Conservation (phyloP, 2,113 vertebrate species). For the Oxyura jamaicensis region DNA sequence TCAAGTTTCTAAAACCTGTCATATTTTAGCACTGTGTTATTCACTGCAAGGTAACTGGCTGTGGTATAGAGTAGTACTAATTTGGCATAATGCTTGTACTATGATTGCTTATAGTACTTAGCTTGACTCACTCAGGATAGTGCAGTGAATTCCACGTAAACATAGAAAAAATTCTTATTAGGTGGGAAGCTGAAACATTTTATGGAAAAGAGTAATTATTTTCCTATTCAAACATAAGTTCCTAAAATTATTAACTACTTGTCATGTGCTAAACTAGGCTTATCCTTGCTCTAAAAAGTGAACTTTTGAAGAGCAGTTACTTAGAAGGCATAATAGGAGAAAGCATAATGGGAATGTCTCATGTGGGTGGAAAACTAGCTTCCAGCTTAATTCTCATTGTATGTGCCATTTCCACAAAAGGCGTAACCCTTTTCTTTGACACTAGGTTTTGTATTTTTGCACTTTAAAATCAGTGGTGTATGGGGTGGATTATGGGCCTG, state of each 20-base stretch:
- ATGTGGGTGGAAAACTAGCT: background rate
- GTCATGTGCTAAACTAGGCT: background rate
- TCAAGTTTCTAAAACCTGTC: background rate
- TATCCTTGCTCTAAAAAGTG: background rate
- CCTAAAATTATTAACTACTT: background rate
- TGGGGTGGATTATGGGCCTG: background rate
- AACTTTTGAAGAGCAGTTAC: background rate
- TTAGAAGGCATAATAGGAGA: background rate
- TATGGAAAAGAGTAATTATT: background rate
- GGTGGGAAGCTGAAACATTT: background rate
- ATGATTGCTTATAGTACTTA: background rate
- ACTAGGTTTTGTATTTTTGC: background rate
- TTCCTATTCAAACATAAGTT: background rate
- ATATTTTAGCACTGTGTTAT: background rate
- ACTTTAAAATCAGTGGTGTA: accelerated
- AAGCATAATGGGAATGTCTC: background rate
- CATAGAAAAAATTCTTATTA: background rate
- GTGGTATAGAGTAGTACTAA: background rate
- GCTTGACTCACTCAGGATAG: background rate
- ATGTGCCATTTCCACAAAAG: background rate
- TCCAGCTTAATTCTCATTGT: background rate
- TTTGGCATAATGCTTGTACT: background rate
- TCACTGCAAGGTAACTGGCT: background rate
- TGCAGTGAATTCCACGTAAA: background rate
- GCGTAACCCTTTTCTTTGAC: background rate